phyloP scores from a whole-genome alignment of 2,113 vertebrate species.

The Monopterus albus region DNA sequence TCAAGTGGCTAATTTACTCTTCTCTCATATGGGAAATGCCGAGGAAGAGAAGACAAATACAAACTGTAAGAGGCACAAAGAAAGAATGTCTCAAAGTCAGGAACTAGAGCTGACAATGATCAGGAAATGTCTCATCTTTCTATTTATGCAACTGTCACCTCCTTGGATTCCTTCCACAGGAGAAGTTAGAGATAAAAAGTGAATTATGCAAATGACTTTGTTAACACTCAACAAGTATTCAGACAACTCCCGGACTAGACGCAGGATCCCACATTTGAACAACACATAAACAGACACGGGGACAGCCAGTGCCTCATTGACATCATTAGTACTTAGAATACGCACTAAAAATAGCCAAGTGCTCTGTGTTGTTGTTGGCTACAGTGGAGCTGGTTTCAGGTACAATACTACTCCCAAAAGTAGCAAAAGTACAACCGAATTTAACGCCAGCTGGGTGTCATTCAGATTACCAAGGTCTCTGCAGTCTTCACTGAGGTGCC shows the following conservation, averaged over 20 bases:
- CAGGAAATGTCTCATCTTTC: neutral
- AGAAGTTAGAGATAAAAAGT: constrained; percentile 21
- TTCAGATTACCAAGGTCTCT: constrained; percentile 58
- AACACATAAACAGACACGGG: constrained; percentile 27
- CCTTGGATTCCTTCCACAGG: constrained; percentile 63
- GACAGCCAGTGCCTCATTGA: constrained; percentile 28
- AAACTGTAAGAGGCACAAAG: neutral
- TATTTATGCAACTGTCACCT: constrained; percentile 16
- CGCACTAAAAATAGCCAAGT: constrained; percentile 68
- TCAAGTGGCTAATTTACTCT: neutral
- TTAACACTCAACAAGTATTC: constrained; percentile 33
- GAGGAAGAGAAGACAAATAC: neutral
- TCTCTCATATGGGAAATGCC: neutral
- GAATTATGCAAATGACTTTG: constrained; percentile 13
- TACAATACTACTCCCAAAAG: constrained; percentile 26
- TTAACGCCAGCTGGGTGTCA: constrained; percentile 55
- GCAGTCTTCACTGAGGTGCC: constrained; percentile 60
- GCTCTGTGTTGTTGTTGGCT: constrained; percentile 48
- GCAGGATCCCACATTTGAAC: constrained; percentile 15
- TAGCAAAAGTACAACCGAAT: constrained; percentile 13
- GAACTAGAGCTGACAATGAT: too few species aligned
- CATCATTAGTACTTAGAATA: constrained; percentile 35
- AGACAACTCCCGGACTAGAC: constrained; percentile 24
- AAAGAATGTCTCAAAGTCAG: constrained; percentile 6
- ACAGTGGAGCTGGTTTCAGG: constrained; percentile 15